Percentiles rank a stretch among this genome's conserved stretches.
phyloP scores from a whole-genome alignment of 2,113 vertebrate genomes.

The Trogon melanurus region DNA sequence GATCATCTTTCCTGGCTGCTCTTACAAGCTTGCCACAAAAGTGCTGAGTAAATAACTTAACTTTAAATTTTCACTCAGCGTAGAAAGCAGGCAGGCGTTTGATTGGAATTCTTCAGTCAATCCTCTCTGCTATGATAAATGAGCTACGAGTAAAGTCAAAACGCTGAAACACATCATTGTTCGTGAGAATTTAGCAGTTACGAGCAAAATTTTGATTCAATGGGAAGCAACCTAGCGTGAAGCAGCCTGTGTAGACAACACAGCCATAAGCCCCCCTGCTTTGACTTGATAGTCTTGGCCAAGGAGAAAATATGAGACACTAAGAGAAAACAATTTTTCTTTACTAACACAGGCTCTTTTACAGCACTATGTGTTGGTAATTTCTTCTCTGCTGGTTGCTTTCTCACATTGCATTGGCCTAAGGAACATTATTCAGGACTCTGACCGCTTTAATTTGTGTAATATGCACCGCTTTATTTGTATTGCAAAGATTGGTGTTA shows the following conservation, averaged over 20 bases:
- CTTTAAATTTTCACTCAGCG: not conserved
- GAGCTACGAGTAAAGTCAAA: not conserved
- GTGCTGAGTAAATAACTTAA: slow-evolving; percentile 7
- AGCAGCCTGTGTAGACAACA: not conserved
- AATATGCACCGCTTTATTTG: not conserved
- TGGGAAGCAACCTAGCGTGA: not conserved
- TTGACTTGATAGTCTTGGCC: not conserved
- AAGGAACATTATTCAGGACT: not conserved
- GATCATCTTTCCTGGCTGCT: not conserved
- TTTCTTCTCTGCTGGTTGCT: slow-evolving; percentile 1
- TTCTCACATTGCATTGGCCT: not conserved
- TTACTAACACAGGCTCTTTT: not conserved
- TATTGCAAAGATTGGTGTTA: not conserved
- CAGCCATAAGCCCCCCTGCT: not conserved
- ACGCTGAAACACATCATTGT: not conserved
- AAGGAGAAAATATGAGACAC: not conserved
- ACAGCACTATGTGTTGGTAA: not conserved
- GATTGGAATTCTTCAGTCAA: slow-evolving; percentile 2
- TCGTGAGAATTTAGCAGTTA: not conserved
- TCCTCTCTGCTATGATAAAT: slow-evolving; percentile 11
- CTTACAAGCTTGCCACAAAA: not conserved
- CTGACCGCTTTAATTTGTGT: not conserved
- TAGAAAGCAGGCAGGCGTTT: not conserved
- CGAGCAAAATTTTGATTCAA: slow-evolving; percentile 21
- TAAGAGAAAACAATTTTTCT: not conserved